Base-by-base conservation (phyloP, 2,888 invertebrate genomes). In the Lasioglossum morio region DNA sequence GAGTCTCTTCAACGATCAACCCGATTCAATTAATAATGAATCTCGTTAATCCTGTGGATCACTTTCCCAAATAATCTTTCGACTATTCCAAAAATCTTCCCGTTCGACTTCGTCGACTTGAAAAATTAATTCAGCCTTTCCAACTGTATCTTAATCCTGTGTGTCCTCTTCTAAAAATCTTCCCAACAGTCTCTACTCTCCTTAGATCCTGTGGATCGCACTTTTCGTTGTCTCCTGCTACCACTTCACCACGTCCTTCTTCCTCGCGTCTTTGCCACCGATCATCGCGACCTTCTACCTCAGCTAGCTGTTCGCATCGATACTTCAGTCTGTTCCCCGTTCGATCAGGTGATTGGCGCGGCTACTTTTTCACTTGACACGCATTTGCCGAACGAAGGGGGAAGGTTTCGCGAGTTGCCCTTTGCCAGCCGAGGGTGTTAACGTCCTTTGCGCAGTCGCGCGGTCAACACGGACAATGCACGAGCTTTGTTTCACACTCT, bases 321-420 rank as follows among this genome's bases (percentile, higher is more conserved):
- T 66, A 30, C 8, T 34, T 10, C 3, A 30, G 19, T 72, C 70
- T 16, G 19, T 40, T 40, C 14, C 72, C 82, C 19, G 48, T 43
- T 76, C 27, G 27, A 8, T 34, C 82, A 74, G 27, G 30, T 12
- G 27, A 23, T 48, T 16, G 63, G 16, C 30, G 53, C 63, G 43
- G 34, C 48, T 80, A 85, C 77, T 85, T 80, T 85, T 73, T 86
- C 86, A 81, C 77, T 86, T 78, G 40, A 19, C 78, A 53, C 76
- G 30, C 74, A 37, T 46, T n/a, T 14, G 57, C 63, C 40, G 16
- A 63, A 34, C 23, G 66, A 34, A 23, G 57, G 8, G 7, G 19
- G 2, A 19, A 46, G 34, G 14, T 16, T 37, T 16, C 78, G 57
- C 30, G 37, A 37, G 5, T 34, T 19, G 43, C 37, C 73, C 46